Evolutionary conservation across 53 echinoderm and acorn worm species (phyloP).

Genomic region (Antedon mediterranea): DNA sequence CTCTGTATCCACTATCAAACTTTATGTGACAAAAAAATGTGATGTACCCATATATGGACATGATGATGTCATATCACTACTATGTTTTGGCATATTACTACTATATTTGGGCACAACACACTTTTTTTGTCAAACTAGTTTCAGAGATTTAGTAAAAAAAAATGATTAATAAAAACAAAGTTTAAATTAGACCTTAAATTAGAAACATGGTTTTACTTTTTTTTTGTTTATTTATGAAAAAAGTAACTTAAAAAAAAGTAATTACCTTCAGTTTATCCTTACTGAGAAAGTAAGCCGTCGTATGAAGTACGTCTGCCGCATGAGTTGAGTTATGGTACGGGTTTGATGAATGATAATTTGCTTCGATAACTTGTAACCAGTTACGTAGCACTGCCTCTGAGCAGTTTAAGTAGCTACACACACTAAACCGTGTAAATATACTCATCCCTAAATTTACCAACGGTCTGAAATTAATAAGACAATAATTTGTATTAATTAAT

Average conservation of each 20-base stretch:
- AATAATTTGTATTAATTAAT: too few relatives aligned
- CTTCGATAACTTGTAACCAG: conserved; percentile 91
- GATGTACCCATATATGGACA: too few relatives aligned
- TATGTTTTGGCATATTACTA: too few relatives aligned
- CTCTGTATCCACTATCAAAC: too few relatives aligned
- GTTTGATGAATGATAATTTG: conserved; percentile 85
- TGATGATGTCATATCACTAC: too few relatives aligned
- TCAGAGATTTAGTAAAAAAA: not conserved
- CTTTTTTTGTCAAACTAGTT: too few relatives aligned
- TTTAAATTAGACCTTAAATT: too few relatives aligned
- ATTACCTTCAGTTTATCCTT: conserved; percentile 77
- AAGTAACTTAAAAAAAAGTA: not conserved
- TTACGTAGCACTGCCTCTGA: conserved; percentile 76
- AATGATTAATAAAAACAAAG: too few relatives aligned
- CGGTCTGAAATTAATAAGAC: conserved; percentile 28
- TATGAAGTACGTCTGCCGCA: conserved; percentile 90
- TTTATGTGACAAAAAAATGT: too few relatives aligned
- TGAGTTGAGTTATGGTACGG: conserved; percentile 99
- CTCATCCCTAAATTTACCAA: conserved; percentile 68
- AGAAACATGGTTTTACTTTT: too few relatives aligned
- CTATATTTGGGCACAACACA: too few relatives aligned
- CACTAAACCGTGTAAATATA: conserved; percentile 72
- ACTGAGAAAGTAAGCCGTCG: conserved; percentile 76
- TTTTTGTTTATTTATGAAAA: too few relatives aligned
- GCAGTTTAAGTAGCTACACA: conserved; percentile 64